Evolutionary conservation across 2,113 vertebrate genomes (phyloP).

Genomic region (Serinus canaria): DNA sequence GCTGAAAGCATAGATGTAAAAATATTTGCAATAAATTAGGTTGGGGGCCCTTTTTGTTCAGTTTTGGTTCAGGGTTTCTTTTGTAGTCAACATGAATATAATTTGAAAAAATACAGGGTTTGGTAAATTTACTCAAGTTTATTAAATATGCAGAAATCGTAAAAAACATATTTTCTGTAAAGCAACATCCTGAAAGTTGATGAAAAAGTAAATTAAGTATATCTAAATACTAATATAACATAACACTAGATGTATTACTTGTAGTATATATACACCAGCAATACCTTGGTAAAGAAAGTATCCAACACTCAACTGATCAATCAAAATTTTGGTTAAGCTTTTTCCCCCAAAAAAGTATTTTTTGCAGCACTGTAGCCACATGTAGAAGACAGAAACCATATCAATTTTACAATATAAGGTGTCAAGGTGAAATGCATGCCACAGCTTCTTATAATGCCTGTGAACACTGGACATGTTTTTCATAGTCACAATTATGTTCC

Average conservation of each 20-base stretch:
- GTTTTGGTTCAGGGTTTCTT: not conserved
- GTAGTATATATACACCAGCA: not conserved
- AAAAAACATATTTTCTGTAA: not conserved
- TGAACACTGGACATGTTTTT: not conserved
- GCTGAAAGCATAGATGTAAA: not conserved
- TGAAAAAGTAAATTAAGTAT: not conserved
- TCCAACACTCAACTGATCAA: not conserved
- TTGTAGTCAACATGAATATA: not conserved
- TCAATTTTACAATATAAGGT: not conserved
- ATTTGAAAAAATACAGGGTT: not conserved
- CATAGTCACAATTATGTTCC: not conserved
- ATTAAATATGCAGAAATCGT: not conserved
- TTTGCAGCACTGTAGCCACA: not conserved
- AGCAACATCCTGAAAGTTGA: not conserved
- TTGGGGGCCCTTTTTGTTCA: fast-evolving
- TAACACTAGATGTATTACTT: not conserved
- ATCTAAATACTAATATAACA: not conserved
- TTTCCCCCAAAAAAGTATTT: not conserved
- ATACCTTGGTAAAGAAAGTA: not conserved
- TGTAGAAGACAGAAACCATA: not conserved
- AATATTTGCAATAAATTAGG: not conserved
- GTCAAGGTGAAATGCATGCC: not conserved
- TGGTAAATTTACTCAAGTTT: not conserved
- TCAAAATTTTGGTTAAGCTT: not conserved
- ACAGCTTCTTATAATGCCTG: not conserved